These are phyloP conservation scores for Mesitornis unicolor DNA, from an alignment of 2,113 vertebrate species.

Conservation along the genomic window DNA sequence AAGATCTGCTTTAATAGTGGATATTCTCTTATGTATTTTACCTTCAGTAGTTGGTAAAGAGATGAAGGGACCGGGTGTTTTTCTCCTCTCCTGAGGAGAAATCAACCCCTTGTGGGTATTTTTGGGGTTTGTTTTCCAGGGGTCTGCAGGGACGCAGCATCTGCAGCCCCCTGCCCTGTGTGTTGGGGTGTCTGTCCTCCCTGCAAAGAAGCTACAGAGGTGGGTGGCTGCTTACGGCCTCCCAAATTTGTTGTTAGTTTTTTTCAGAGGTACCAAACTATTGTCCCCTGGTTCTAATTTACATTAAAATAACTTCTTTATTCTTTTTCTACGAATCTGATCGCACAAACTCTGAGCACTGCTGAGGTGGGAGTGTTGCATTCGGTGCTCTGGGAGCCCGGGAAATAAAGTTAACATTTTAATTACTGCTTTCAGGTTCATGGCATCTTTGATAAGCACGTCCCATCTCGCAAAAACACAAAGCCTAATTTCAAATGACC, in stretches of 20 bases:
- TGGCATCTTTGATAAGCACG: not conserved
- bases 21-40: not conserved
- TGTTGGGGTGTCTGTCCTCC: not conserved
- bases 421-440: not conserved
- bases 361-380: not conserved
- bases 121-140: not conserved
- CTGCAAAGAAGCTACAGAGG: not conserved
- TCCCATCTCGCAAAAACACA: not conserved
- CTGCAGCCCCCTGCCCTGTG: slow-evolving; percentile 13
- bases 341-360: not conserved
- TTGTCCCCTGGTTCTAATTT: not conserved
- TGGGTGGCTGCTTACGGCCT: not conserved
- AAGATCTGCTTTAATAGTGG: not conserved
- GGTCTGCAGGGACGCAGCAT: slow-evolving; percentile 15
- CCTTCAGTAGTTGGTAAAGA: not conserved
- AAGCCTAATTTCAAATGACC: not conserved
- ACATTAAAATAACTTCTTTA: not conserved
- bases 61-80: not conserved
- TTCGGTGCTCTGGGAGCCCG: not conserved
- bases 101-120: not conserved
- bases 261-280: not conserved
- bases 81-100: not conserved
- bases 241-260: not conserved
- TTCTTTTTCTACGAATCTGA: no score
- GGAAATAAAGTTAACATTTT: not conserved